phyloP scores from a whole-genome alignment of 2,113 vertebrate species.

The Mus pahari region DNA sequence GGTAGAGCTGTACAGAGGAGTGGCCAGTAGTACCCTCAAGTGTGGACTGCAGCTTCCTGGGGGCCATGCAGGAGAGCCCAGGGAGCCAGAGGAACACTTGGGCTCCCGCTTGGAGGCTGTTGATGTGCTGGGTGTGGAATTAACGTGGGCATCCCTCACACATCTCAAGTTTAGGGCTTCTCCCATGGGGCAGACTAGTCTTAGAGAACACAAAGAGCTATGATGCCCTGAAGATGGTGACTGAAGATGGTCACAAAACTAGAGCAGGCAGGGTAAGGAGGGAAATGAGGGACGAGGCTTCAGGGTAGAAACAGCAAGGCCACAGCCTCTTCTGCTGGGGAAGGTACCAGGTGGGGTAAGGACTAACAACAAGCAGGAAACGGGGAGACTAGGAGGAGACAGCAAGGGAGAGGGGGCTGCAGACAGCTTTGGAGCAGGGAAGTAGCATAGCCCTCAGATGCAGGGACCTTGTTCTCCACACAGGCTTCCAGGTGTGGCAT shows the following conservation, averaged over 20 bases:
- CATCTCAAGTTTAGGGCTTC: no score
- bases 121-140: accelerated
- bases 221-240: not conserved
- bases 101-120: not conserved
- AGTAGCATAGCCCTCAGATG: not conserved
- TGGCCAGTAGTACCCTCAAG: not conserved
- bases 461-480: not conserved
- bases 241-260: not conserved
- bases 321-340: not conserved
- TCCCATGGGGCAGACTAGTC: not conserved
- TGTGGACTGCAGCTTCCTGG: no score
- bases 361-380: not conserved
- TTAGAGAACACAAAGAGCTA: not conserved
- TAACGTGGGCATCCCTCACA: not conserved
- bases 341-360: not conserved
- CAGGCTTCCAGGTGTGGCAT: not conserved
- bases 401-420: not conserved
- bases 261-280: not conserved
- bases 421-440: not conserved
- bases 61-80: not conserved
- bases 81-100: not conserved
- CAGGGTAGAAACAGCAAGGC: not conserved
- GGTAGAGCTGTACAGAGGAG: not conserved
- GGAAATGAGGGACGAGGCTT: not conserved
- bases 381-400: not conserved